Conservation (phyloP, 2,888 invertebrate genomes). For the Drosophila fulvimacula region DNA sequence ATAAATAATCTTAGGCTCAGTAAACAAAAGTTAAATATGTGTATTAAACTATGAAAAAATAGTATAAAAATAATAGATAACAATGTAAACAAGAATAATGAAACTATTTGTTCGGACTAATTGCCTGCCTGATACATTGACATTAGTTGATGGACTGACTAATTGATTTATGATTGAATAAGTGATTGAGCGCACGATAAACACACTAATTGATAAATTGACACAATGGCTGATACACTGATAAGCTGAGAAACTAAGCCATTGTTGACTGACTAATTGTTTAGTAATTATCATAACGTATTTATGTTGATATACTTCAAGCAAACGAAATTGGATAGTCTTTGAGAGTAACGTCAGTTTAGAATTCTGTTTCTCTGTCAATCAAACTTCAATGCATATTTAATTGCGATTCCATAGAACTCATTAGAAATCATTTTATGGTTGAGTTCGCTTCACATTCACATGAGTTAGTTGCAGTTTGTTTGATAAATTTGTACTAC, state of each 20-base stretch:
- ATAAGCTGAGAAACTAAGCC: neutral
- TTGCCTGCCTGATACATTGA: neutral
- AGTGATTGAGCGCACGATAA: neutral
- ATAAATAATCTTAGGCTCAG: too few species aligned
- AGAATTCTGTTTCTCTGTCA: neutral
- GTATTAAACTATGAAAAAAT: neutral
- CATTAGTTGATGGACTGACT: neutral
- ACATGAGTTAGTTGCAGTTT: neutral
- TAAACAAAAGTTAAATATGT: neutral
- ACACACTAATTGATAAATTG: neutral
- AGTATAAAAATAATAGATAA: neutral
- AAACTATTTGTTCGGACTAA: neutral
- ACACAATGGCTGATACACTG: neutral
- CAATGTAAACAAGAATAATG: neutral
- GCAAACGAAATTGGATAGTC: too few species aligned
- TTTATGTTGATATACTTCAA: neutral
- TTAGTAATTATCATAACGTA: neutral
- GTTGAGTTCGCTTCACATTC: neutral
- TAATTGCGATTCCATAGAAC: neutral
- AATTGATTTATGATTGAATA: neutral
- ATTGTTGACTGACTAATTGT: neutral
- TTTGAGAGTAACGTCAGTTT: too few species aligned
- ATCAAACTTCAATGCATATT: neutral
- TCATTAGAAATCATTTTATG: constrained; percentile 1
- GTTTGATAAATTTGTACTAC: neutral